Conservation (phyloP, 2,888 invertebrate genomes). For the Leptura quadrifasciata region DNA sequence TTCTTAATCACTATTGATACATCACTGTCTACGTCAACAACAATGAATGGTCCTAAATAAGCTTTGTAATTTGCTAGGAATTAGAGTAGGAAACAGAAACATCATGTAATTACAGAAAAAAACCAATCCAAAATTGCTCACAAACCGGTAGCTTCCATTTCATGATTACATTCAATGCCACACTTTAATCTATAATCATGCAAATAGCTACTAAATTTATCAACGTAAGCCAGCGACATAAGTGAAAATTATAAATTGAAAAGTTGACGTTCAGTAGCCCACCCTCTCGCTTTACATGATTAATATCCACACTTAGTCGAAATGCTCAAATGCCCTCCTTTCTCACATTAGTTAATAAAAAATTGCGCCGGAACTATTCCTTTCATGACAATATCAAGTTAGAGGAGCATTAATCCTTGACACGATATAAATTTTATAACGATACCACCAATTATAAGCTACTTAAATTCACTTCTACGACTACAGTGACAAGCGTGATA, state of each 20-base stretch:
- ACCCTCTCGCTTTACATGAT: conserved; percentile 20
- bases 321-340: conserved; percentile 1
- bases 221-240: conserved; percentile 12
- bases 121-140: not conserved
- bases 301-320: conserved; percentile 18
- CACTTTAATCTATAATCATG: conserved; percentile 19
- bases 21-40: not conserved
- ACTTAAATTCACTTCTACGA: conserved; percentile 44
- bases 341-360: conserved; percentile 30
- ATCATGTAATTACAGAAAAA: not conserved
- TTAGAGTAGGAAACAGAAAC: not conserved
- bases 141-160: conserved; percentile 3
- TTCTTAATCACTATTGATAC: not conserved
- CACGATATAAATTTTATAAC: conserved; percentile 44
- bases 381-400: conserved; percentile 41
- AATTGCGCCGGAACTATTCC: conserved; percentile 8
- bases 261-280: conserved; percentile 13
- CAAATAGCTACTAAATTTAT: conserved; percentile 34
- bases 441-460: conserved; percentile 41
- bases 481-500: conserved; percentile 37
- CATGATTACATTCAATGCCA: not conserved
- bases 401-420: conserved; percentile 34
- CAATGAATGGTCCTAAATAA: not conserved
- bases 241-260: conserved; percentile 36
- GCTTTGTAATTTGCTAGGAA: not conserved